These are phyloP conservation scores for Coluber constrictor DNA, from an alignment of 2,797 vertebrate genomes.

Conservation along the genomic window DNA sequence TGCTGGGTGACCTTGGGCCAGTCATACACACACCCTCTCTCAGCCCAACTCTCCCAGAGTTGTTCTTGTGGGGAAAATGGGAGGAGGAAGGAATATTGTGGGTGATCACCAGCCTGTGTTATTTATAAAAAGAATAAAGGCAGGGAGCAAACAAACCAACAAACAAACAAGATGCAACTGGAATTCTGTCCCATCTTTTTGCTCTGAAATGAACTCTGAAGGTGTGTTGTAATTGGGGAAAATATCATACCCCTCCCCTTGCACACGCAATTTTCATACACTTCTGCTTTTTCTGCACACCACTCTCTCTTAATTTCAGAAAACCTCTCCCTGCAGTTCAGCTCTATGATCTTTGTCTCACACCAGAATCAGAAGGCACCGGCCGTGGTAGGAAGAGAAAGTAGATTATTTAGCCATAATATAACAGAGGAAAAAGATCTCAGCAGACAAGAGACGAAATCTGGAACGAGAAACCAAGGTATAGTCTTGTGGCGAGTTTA, in stretches of 20 bases:
- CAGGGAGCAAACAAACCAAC: background rate
- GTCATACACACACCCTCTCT: background rate
- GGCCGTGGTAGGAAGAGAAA: background rate
- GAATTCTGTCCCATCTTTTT: background rate
- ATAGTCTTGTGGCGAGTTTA: background rate
- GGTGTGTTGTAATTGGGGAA: background rate
- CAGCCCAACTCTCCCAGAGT: background rate
- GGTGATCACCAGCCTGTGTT: background rate
- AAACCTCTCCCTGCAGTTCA: background rate
- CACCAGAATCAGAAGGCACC: background rate
- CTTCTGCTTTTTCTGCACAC: background rate
- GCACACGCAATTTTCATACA: background rate
- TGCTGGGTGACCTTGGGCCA: background rate
- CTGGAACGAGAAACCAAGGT: background rate
- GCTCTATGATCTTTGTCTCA: background rate
- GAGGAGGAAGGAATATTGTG: background rate
- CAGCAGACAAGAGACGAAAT: background rate
- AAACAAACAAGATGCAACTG: background rate
- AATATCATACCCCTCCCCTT: no score
- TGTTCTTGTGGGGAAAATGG: background rate
- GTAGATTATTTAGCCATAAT: no score
- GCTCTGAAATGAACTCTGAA: background rate
- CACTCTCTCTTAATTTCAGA: background rate
- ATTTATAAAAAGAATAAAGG: background rate
- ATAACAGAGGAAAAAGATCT: background rate